phyloP scores from a whole-genome alignment of 2,113 vertebrate species.

The Cheilinus undulatus region DNA sequence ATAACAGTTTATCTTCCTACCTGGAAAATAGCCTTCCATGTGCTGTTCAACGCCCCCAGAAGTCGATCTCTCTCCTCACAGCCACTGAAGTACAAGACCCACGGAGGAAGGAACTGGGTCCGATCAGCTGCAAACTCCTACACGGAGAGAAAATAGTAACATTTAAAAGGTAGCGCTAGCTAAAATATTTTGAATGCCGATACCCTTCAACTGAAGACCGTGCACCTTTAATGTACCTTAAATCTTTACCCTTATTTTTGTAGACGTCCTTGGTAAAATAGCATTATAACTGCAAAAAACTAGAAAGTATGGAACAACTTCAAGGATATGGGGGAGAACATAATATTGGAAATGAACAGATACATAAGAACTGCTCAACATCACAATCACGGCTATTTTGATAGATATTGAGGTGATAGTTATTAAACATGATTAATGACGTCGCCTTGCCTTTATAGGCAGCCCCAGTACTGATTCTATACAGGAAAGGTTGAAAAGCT shows the following conservation, averaged over 20 bases:
- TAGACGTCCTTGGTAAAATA: no score
- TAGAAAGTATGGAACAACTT: background rate
- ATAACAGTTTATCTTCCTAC: constrained; percentile 65
- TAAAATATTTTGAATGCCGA: background rate
- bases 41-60: constrained; percentile 78
- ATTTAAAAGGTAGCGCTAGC: background rate
- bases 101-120: constrained; percentile 88
- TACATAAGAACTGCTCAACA: no score
- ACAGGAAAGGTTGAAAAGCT: no score
- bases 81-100: constrained; percentile 95
- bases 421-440: no score
- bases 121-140: constrained; percentile 93
- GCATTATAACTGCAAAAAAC: background rate
- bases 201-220: background rate
- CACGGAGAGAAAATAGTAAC: background rate
- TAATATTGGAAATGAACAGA: background rate
- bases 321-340: background rate
- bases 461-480: no score
- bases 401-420: no score
- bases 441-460: no score
- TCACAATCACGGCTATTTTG: no score
- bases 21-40: constrained; percentile 91
- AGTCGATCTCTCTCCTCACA: constrained; percentile 91
- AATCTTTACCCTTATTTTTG: background rate
- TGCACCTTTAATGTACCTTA: background rate